Evolutionary conservation across 1,140 invertebrate genomes (phyloP), one percentile per base, ranked within the genome.

Genomic region (Diachasmimorpha longicaudata): DNA sequence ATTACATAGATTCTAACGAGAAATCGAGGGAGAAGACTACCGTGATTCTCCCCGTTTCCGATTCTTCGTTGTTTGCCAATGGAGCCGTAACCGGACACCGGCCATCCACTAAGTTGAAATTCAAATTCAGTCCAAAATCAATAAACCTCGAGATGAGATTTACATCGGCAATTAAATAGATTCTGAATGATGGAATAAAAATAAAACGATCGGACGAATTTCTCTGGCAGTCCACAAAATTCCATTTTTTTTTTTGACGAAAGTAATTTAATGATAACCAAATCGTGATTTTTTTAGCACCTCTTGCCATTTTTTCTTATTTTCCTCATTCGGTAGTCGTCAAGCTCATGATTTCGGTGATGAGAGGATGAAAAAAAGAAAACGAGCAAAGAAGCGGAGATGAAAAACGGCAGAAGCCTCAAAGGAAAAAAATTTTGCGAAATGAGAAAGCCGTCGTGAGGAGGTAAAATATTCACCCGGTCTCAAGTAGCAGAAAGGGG

Each of bases 1-100:
- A 75, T 79, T 76, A 79, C 68, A 76, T 80, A 77, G 78, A 81
- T 77, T 77, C 75, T 79, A 79, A 81, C 79, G 79, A 81, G 48
- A 58, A 72, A 42, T 13, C 39, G 52, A 5, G 48, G 19, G 48
- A 48, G 39, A 66, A 63, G 58, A 74, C n/a, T 25, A 19, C 21
- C 25, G 23, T 63, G 58, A 67, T 52, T 68, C 58, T n/a, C 0
- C n/a, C 58, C 14, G 58, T 23, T 74, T 74, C 72, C 72, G 63
- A 74, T 74, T 74, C 42, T 5, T 36, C 58, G 72, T 66, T 31
- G 37, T 74, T 68, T 42, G 70, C 70, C 70, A 72, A 55, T 31
- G 46, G 70, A 55, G 23, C 16, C 44, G 48, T 9, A 23, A 25
- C 21, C 70, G 70, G 70, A 72, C 46, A 52, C 52, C n/a, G 52